phyloP scores from a whole-genome alignment of 2,888 invertebrate species.

The Tipula lateralis region DNA sequence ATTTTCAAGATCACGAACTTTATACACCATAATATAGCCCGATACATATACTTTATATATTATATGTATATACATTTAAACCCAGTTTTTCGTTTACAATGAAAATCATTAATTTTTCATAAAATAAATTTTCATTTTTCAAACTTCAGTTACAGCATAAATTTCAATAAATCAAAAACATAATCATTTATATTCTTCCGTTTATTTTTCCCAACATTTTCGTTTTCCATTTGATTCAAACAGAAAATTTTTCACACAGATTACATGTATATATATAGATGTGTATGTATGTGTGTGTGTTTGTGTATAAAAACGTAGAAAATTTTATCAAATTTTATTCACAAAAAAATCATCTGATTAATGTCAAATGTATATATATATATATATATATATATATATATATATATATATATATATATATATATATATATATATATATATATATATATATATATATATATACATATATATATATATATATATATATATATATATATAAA shows the following conservation, averaged over 20 bases:
- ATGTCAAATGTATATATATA: neutral
- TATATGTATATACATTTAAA: neutral
- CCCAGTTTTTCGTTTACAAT: neutral
- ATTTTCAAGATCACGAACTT: constrained; percentile 11
- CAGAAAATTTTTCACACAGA: neutral
- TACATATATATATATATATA: neutral
- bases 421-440: neutral
- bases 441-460: neutral
- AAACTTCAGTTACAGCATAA: constrained; percentile 24
- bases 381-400: neutral
- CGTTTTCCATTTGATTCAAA: constrained; percentile 24
- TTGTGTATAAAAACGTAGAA: neutral
- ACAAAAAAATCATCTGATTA: constrained; percentile 14
- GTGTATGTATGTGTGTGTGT: too few species aligned
- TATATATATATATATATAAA: neutral
- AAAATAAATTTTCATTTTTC: constrained; percentile 24
- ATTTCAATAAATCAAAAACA: constrained; percentile 24
- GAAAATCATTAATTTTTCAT: constrained; percentile 5
- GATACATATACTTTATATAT: neutral
- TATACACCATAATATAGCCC: neutral
- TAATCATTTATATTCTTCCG: constrained; percentile 19
- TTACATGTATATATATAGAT: too few species aligned
- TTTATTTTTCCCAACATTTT: neutral
- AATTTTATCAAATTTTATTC: constrained; percentile 9
- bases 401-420: neutral